These are phyloP conservation scores for Pachypanchax playfairii DNA, from an alignment of 2,113 vertebrate species.

Conservation along the genomic window DNA sequence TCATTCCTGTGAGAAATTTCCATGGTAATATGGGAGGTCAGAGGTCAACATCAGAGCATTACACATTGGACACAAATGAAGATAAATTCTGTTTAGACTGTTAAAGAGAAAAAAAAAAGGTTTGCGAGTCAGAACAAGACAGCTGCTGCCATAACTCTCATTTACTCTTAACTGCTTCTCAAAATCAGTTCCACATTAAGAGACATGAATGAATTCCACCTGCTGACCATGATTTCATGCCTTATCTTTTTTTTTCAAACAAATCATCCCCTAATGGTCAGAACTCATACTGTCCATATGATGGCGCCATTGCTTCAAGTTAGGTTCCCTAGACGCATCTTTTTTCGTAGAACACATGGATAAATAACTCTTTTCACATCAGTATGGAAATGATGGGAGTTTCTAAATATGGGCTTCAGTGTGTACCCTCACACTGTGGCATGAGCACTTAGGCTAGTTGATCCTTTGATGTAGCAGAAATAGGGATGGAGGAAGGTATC, in stretches of 20 bases:
- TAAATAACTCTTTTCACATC: slow-evolving; percentile 26
- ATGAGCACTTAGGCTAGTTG: slow-evolving; percentile 63
- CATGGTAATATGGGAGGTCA: neutral
- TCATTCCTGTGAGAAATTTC: neutral
- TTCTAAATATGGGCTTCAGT: slow-evolving; percentile 37
- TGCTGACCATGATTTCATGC: slow-evolving; percentile 10
- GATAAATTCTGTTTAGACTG: neutral
- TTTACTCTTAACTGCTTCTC: neutral
- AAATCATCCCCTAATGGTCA: neutral
- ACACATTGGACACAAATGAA: neutral
- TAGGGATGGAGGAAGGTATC: slow-evolving; percentile 60
- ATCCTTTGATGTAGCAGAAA: slow-evolving; percentile 72
- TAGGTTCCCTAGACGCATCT: neutral
- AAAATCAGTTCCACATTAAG: neutral
- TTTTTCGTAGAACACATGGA: slow-evolving; percentile 2
- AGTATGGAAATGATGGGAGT: slow-evolving; percentile 52
- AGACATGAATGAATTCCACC: slow-evolving; percentile 11
- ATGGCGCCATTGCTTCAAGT: slow-evolving; percentile 58
- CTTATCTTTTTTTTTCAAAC: slow-evolving; percentile 24
- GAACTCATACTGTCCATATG: slow-evolving; percentile 37
- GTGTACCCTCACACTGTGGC: slow-evolving; percentile 44
- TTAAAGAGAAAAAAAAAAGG: slow-evolving; percentile 1
- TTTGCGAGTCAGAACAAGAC: neutral
- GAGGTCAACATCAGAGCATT: slow-evolving; percentile 15
- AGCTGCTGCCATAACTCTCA: neutral